Conservation (phyloP, 1,140 invertebrate species). For the Anoplophora glabripennis region DNA sequence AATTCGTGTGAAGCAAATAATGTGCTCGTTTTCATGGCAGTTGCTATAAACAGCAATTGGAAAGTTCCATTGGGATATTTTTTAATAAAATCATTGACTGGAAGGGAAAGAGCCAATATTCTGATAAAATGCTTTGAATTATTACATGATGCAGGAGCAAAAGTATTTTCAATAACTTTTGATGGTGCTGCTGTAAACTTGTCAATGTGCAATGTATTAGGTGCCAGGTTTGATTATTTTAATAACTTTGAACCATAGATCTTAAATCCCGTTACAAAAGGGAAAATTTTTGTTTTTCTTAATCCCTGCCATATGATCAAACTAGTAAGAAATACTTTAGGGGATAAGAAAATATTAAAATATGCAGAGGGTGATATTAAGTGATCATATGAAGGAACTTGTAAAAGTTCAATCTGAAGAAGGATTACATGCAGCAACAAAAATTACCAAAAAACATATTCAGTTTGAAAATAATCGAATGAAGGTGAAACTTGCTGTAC, state of each 20-base stretch:
- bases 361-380: slow-evolving; percentile 14
- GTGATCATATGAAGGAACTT: slow-evolving; percentile 26
- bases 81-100: slow-evolving; percentile 31
- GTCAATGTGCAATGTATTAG: slow-evolving; percentile 28
- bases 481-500: slow-evolving; percentile 24
- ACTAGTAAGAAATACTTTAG: slow-evolving; percentile 32
- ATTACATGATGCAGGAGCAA: slow-evolving; percentile 23
- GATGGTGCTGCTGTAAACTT: slow-evolving; percentile 40
- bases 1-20: slow-evolving; percentile 35
- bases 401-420: slow-evolving; percentile 23
- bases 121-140: slow-evolving; percentile 28
- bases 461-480: slow-evolving; percentile 26
- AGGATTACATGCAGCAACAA: slow-evolving; percentile 25
- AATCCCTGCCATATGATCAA: slow-evolving; percentile 36
- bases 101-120: slow-evolving; percentile 31
- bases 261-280: slow-evolving; percentile 22
- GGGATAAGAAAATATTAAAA: slow-evolving; percentile 17
- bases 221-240: slow-evolving; percentile 28
- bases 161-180: slow-evolving; percentile 41
- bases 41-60: slow-evolving; percentile 38
- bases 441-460: slow-evolving; percentile 31
- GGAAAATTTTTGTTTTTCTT: slow-evolving; percentile 27
- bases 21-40: slow-evolving; percentile 44
- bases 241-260: slow-evolving; percentile 31
- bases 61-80: slow-evolving; percentile 47